Base-by-base conservation (phyloP, 2,888 invertebrate genomes). In the Vesta saturnalis region DNA sequence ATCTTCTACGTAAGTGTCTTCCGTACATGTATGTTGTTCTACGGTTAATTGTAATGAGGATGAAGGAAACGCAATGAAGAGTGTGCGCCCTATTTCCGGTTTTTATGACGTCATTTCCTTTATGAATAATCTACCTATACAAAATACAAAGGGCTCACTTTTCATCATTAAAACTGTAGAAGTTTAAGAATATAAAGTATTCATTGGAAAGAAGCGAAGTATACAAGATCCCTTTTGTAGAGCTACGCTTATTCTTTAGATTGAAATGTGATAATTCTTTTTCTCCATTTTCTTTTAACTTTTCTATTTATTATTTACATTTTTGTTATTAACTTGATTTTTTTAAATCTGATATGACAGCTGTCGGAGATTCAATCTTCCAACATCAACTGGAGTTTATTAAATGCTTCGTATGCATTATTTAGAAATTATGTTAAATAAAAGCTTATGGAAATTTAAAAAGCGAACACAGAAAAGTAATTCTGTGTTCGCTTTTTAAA, bases 81-180 rank as follows among this genome's bases (percentile, higher is more conserved):
- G 78, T 76, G 75, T 75, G 77, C 76, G 76, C 76, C 76, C 75
- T 72, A 76, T 76, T 79, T 77, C 77, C 78, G 75, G 75, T 75
- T 76, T 78, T 78, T 79, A 79, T 76, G 76, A 76, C 77, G 74
- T 77, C 75, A 77, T 79, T 78, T 78, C 77, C 77, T 77, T 77
- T 77, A 79, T 78, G 77, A 79, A 79, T 79, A 79, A 79, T 78
- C 78, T 79, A 78, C 74, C 62, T 69, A 68, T 72, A 71, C 67
- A 60, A 71, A 71, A 71, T 69, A 72, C 62, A 69, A 56, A 68
- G 39, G 54, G 57, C 57, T 15, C 14, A 47, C 60, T 62, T 47
- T 46, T 57, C 62, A 23, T 35, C 58, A 30, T 46, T 62, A 55
- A 30, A 70, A 66, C 62, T 62, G 63, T 55, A 67, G 62, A 62